These are phyloP conservation scores for Strongylocentrotus purpuratus DNA, from an alignment of 35 echinoderm and acorn worm species.

Conservation along the genomic window DNA sequence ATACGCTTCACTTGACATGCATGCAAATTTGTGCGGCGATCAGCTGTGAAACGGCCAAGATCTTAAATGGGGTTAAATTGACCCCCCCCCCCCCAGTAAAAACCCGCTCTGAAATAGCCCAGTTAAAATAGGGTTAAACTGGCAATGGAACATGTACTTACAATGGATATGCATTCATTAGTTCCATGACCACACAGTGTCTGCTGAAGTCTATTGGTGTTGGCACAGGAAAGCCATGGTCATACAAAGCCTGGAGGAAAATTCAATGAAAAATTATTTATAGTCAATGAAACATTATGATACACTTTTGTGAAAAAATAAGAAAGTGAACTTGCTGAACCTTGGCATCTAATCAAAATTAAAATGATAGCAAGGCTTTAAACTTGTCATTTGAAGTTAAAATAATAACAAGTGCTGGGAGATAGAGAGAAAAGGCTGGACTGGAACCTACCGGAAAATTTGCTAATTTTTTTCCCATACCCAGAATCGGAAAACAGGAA, in stretches of 20 bases:
- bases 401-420: background rate
- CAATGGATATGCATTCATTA: slow-evolving; percentile 96
- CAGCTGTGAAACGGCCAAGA: too few relatives aligned
- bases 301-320: background rate
- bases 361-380: background rate
- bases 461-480: too few relatives aligned
- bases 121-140: too few relatives aligned
- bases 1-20: too few relatives aligned
- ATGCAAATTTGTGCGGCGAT: too few relatives aligned
- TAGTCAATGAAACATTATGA: background rate
- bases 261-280: background rate
- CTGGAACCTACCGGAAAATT: too few relatives aligned
- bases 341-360: background rate
- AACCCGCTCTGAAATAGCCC: too few relatives aligned
- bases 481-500: too few relatives aligned
- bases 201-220: slow-evolving; percentile 95
- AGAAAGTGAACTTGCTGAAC: background rate
- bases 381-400: background rate
- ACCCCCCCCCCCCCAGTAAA: too few relatives aligned
- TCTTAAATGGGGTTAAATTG: too few relatives aligned
- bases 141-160: slow-evolving; percentile 58
- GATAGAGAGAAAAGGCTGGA: too few relatives aligned
- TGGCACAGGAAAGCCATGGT: slow-evolving; percentile 93
- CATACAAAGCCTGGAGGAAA: slow-evolving; percentile 78
- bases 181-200: slow-evolving; percentile 98